Evolutionary conservation across 2,888 invertebrate genomes (phyloP).

Genomic region (Synanthedon formicaeformis): DNA sequence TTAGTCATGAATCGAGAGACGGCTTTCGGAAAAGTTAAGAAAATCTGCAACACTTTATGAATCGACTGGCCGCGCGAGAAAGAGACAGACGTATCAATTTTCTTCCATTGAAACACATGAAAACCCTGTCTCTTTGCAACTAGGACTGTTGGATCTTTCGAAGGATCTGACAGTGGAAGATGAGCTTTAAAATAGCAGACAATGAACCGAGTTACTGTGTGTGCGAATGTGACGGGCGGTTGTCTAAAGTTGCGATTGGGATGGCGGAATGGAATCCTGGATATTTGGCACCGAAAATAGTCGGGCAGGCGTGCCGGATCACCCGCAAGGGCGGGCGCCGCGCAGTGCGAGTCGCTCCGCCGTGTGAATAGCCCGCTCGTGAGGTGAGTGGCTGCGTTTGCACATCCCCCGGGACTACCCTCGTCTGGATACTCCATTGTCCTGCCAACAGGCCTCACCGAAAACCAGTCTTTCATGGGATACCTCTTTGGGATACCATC

Average conservation of each 20-base stretch:
- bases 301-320: slow-evolving; percentile 51
- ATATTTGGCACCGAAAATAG: slow-evolving; percentile 71
- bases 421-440: slow-evolving; percentile 44
- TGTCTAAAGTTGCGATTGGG: slow-evolving; percentile 34
- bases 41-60: slow-evolving; percentile 18
- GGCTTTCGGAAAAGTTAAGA: slow-evolving; percentile 14
- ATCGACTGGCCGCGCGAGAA: slow-evolving; percentile 7
- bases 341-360: slow-evolving; percentile 71
- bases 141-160: slow-evolving; percentile 22
- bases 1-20: slow-evolving; percentile 8
- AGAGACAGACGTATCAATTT: slow-evolving; percentile 8
- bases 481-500: not conserved
- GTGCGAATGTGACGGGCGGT: slow-evolving; percentile 46
- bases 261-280: slow-evolving; percentile 57
- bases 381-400: slow-evolving; percentile 42
- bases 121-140: slow-evolving; percentile 5
- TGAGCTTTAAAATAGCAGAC: slow-evolving; percentile 5
- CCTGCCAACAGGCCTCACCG: not conserved
- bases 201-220: slow-evolving; percentile 14
- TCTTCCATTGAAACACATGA: too few relatives aligned
- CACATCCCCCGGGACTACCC: slow-evolving; percentile 15
- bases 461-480: not conserved
- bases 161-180: slow-evolving; percentile 9
- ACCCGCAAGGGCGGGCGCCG: slow-evolving; percentile 44
- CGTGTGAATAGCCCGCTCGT: slow-evolving; percentile 67